phyloP scores from a whole-genome alignment of 2,113 vertebrate species.

The Pongo pygmaeus region DNA sequence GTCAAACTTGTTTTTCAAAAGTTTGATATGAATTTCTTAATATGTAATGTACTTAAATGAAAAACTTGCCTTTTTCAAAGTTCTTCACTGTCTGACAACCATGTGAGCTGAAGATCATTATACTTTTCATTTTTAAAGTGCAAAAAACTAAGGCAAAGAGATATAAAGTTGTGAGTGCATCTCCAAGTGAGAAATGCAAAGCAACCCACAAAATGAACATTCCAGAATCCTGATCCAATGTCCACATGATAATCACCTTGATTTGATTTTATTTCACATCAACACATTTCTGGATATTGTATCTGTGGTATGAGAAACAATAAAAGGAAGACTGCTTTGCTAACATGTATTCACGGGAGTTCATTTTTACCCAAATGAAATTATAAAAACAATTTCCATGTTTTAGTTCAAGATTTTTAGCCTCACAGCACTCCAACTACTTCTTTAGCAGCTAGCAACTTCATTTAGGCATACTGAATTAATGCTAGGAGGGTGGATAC shows the following conservation, averaged over 20 bases:
- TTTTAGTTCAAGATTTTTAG: constrained; percentile 40
- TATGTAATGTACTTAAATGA: background rate
- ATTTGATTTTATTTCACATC: background rate
- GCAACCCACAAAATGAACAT: background rate
- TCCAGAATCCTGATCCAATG: background rate
- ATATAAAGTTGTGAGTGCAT: background rate
- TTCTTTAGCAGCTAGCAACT: background rate
- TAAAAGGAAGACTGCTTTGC: background rate
- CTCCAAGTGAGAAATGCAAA: background rate
- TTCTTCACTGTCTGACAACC: background rate
- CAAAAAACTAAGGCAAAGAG: background rate
- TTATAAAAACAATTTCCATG: background rate
- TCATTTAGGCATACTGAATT: background rate
- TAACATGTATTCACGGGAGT: background rate
- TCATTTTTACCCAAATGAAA: constrained; percentile 36
- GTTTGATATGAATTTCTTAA: background rate
- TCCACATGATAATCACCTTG: background rate
- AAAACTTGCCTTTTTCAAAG: background rate
- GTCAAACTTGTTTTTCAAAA: background rate
- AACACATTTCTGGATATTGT: background rate
- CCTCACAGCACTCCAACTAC: background rate
- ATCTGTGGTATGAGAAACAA: background rate
- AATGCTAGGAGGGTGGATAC: background rate
- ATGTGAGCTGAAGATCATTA: background rate
- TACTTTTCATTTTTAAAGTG: background rate